These are phyloP conservation scores for Patiria miniata DNA, from an alignment of 35 echinoderm and acorn worm species.

Conservation along the genomic window DNA sequence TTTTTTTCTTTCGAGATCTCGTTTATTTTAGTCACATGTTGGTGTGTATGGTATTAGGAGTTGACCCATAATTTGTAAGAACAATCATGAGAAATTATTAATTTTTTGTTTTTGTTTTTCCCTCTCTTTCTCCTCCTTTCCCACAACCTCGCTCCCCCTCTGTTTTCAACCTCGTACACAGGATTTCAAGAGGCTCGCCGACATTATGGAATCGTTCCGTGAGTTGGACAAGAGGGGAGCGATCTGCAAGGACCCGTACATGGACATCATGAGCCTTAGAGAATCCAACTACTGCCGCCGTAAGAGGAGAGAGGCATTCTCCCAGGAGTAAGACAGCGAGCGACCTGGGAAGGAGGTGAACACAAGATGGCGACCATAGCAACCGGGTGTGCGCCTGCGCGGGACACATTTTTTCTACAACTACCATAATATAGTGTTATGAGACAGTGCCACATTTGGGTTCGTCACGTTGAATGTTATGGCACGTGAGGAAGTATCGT, in stretches of 20 bases:
- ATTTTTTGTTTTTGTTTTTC: neutral
- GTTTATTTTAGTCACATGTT: too few relatives aligned
- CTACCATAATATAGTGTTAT: too few relatives aligned
- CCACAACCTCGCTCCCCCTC: neutral
- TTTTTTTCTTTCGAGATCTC: too few relatives aligned
- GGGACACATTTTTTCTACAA: neutral
- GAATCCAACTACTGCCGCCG: constrained; percentile 16
- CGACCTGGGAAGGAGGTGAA: neutral
- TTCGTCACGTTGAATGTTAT: neutral
- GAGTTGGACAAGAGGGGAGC: neutral
- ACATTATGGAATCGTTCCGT: neutral
- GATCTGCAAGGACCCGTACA: neutral
- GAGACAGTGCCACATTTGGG: neutral
- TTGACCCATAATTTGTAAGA: too few relatives aligned
- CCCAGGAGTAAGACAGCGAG: neutral
- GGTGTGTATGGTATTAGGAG: too few relatives aligned
- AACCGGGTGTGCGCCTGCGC: neutral
- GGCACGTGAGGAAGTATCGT: too few relatives aligned
- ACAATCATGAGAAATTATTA: neutral
- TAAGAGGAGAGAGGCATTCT: neutral
- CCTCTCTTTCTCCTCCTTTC: neutral
- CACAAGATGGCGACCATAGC: neutral
- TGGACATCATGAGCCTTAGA: neutral
- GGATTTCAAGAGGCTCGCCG: neutral
- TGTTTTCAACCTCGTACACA: neutral